Conservation (phyloP, 2,113 vertebrate genomes). For the Micromys minutus region DNA sequence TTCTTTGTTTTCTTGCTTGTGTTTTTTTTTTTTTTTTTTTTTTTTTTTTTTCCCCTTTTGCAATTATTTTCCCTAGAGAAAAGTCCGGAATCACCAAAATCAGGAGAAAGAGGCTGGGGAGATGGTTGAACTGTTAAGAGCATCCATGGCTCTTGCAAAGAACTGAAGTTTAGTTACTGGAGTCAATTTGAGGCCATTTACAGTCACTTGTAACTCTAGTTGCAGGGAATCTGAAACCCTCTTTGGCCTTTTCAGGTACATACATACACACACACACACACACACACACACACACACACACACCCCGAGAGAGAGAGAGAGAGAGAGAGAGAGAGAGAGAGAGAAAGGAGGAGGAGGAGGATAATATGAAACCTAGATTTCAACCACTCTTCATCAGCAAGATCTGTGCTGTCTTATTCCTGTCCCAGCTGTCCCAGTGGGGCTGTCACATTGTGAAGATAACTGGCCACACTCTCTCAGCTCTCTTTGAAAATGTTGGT, state of each 20-base stretch:
- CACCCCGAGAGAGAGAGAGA: too few species aligned
- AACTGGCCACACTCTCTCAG: rapidly evolving
- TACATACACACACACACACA: neutral
- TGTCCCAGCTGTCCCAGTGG: neutral
- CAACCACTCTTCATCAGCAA: rapidly evolving
- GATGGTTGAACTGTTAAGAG: neutral
- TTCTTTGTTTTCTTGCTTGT: neutral
- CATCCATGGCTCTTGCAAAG: neutral
- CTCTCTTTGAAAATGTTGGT: neutral
- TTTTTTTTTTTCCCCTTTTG: too few species aligned
- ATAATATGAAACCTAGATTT: rapidly evolving
- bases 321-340: too few species aligned
- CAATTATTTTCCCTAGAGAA: neutral
- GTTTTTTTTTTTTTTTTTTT: too few species aligned
- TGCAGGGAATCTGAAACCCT: neutral
- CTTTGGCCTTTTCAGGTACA: neutral
- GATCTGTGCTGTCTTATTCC: rapidly evolving
- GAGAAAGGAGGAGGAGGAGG: too few species aligned
- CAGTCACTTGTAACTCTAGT: neutral
- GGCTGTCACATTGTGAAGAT: neutral
- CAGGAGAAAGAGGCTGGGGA: neutral
- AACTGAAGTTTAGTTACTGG: neutral
- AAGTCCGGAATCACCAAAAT: neutral
- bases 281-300: too few species aligned
- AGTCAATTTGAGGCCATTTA: neutral